Percentiles rank a stretch among this genome's conserved stretches.
Conservation (phyloP, 1,140 invertebrate species). For the Halyomorpha halys region DNA sequence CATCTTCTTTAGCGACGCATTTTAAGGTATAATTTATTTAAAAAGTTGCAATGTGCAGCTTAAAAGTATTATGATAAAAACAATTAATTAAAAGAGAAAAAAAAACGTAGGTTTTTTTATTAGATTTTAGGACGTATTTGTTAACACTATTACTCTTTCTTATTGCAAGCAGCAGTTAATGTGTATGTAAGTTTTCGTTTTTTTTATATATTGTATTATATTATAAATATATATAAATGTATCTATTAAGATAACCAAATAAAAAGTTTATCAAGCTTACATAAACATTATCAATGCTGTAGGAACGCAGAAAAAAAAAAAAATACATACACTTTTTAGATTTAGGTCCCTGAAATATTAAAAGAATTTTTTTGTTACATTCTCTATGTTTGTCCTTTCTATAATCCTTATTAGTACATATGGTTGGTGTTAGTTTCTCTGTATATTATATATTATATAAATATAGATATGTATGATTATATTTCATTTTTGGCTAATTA, state of each 20-base stretch:
- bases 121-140: conserved; percentile 22
- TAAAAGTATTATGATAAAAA: conserved; percentile 3
- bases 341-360: conserved; percentile 17
- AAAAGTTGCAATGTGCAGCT: neutral
- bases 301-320: conserved; percentile 9
- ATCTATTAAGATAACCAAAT: neutral
- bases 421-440: conserved; percentile 18
- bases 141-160: conserved; percentile 28
- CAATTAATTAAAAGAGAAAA: conserved; percentile 3
- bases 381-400: neutral
- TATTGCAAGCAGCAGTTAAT: conserved; percentile 8
- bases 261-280: conserved; percentile 12
- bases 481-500: neutral
- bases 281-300: conserved; percentile 20
- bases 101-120: neutral
- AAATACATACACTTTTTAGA: conserved; percentile 13
- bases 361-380: conserved; percentile 13
- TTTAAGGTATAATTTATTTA: conserved; percentile 10
- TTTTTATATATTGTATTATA: conserved; percentile 12
- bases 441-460: neutral
- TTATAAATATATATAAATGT: conserved; percentile 14
- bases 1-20: conserved; percentile 18
- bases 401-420: conserved; percentile 10
- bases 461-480: conserved; percentile 8
- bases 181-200: conserved; percentile 18